A percentile compares a stretch with the other conserved stretches of the same genome.
These are phyloP conservation scores for Luffia ferchaultella DNA, from an alignment of 2,888 invertebrate genomes.

Conservation along the genomic window DNA sequence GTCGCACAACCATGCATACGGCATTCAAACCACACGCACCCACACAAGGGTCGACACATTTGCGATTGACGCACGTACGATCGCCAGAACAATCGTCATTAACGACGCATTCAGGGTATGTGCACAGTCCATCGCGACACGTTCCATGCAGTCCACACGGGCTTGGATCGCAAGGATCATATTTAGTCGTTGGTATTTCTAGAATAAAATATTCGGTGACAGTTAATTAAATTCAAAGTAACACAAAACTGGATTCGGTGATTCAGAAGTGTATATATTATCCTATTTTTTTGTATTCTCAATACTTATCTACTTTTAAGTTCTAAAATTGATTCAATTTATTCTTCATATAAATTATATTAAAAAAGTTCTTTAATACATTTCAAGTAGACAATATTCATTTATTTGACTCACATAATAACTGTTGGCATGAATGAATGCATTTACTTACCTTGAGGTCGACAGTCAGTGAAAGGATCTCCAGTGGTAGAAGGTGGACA, in stretches of 20 bases:
- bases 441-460: slow-evolving; percentile 28
- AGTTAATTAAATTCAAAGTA: too few relatives aligned
- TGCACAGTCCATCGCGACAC: slow-evolving; percentile 71
- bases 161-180: slow-evolving; percentile 74
- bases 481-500: slow-evolving; percentile 78
- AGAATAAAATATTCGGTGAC: too few relatives aligned
- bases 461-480: slow-evolving; percentile 82
- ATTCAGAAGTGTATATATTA: too few relatives aligned
- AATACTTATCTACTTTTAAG: too few relatives aligned
- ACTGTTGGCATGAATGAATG: too few relatives aligned
- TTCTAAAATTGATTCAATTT: too few relatives aligned
- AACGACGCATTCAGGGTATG: slow-evolving; percentile 86
- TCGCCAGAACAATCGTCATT: slow-evolving; percentile 87
- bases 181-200: slow-evolving; percentile 33
- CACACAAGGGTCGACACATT: slow-evolving; percentile 84
- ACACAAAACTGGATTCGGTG: too few relatives aligned
- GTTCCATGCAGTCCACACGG: slow-evolving; percentile 77
- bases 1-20: slow-evolving; percentile 75
- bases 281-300: too few relatives aligned
- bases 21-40: slow-evolving; percentile 87
- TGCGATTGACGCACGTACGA: slow-evolving; percentile 81
- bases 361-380: too few relatives aligned
- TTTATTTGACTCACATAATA: too few relatives aligned
- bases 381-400: too few relatives aligned
- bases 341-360: too few relatives aligned